These are phyloP conservation scores for Sebastes wilsoni DNA, from an alignment of 2,797 vertebrate genomes.

Conservation along the genomic window DNA sequence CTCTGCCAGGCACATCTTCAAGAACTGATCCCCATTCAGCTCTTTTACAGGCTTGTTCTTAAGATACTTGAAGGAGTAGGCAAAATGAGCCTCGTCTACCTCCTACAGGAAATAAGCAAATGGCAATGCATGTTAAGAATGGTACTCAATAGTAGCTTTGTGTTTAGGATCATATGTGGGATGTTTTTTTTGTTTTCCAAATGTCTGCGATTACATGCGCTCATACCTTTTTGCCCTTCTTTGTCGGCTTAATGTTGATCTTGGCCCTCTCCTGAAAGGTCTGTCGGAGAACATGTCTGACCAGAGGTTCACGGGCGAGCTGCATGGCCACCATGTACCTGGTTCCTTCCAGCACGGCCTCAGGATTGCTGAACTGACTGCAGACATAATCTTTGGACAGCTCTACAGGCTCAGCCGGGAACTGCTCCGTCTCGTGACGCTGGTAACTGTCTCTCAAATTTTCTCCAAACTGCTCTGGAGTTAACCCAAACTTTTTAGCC, in stretches of 20 bases:
- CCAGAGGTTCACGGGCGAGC: constrained; percentile 95
- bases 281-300: constrained; percentile 96
- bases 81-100: constrained; percentile 95
- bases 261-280: constrained; percentile 99
- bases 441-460: constrained; percentile 99
- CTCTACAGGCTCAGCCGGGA: constrained; percentile 96
- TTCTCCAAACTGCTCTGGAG: constrained; percentile 98
- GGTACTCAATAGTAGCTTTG: neutral
- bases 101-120: constrained; percentile 81
- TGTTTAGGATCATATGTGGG: neutral
- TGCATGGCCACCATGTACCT: constrained; percentile 99
- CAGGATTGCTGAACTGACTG: constrained; percentile 93
- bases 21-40: constrained; percentile 95
- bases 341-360: constrained; percentile 95
- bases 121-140: neutral
- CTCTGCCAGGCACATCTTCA: constrained; percentile 96
- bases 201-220: neutral
- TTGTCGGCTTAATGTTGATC: constrained; percentile 95
- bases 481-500: constrained; percentile 98
- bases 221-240: constrained; percentile 96
- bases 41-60: constrained; percentile 99
- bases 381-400: constrained; percentile 98
- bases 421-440: constrained; percentile 97
- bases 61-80: constrained; percentile 97
- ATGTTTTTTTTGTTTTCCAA: neutral